These are phyloP conservation scores for Nibea coibor DNA, from an alignment of 2,113 vertebrate species.

Conservation along the genomic window DNA sequence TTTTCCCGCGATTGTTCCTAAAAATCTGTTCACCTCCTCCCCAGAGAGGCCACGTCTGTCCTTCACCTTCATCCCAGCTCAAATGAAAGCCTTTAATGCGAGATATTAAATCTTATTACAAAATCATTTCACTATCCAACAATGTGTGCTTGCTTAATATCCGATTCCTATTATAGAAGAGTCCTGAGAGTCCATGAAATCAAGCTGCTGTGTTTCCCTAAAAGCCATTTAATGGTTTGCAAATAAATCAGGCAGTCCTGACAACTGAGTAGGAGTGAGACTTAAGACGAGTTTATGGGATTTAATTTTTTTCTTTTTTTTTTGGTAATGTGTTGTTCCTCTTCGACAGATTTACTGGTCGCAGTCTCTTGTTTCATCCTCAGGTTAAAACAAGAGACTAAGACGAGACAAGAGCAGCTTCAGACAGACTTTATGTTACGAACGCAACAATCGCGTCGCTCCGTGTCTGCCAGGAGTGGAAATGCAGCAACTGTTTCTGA, in stretches of 20 bases:
- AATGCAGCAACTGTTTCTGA: too few relatives aligned
- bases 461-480: too few relatives aligned
- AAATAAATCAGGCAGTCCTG: constrained; percentile 28
- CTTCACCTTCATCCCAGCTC: neutral
- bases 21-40: neutral
- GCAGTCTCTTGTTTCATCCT: neutral
- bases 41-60: constrained; percentile 28
- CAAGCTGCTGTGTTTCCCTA: constrained; percentile 24
- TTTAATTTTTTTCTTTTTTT: constrained; percentile 16
- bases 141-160: neutral
- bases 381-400: neutral
- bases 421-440: neutral
- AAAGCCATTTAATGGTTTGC: constrained; percentile 66
- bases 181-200: constrained; percentile 9
- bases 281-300: constrained; percentile 11
- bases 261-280: constrained; percentile 24
- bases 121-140: constrained; percentile 8
- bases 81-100: neutral
- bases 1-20: neutral
- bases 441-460: too few relatives aligned
- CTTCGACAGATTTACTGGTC: constrained; percentile 46
- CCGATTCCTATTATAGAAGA: neutral
- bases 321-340: constrained; percentile 26
- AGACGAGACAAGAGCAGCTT: neutral
- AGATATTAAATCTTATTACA: neutral